Evolutionary conservation across 2,888 invertebrate species (phyloP), one percentile per base, ranked within the genome.

Genomic region (Octonoba sinensis): DNA sequence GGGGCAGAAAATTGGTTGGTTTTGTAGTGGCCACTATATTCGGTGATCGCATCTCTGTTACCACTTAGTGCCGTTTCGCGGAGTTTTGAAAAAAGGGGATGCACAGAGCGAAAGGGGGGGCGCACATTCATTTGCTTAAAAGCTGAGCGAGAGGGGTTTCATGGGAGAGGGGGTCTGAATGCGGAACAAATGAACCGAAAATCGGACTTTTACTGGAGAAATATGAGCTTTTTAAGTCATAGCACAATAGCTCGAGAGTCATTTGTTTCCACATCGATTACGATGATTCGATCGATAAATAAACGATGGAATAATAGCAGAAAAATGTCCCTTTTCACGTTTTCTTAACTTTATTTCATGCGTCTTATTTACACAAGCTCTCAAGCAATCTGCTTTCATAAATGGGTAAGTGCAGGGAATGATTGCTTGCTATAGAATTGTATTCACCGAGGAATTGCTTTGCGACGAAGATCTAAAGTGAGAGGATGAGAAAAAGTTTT

Each of bases 1-100:
- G 56, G 65, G 73, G 79, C 67, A 67, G 51, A 79, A 79, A 79
- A 79, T 79, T 79, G 79, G 79, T 79, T 79, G 79, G 79, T 73
- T 79, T 79, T 72, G 54, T 8, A 73, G 79, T 79, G 60, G 57
- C 65, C 46, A 56, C 65, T 62, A 70, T 36, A 36, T 51, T 73
- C 72, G 62, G 73, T 79, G 73, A 73, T 79, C 73, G 54, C 73
- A 56, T 79, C 72, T 59, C 78, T 44, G 62, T 64, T 77, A 77
- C 76, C 78, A 73, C 73, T 73, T 77, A 71, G 71, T 70, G 46
- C 64, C 51, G 22, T 64, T 56, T 51, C 24, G 16, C 47, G 60
- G 49, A 57, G 65, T 20, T 64, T 20, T 11, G 20, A 16, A 62
- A 49, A 57, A 47, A 44, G 56, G 72, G 54, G 54, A 24, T 11